Conservation (phyloP, 2,888 invertebrate genomes). For the Macrophya annulata region DNA sequence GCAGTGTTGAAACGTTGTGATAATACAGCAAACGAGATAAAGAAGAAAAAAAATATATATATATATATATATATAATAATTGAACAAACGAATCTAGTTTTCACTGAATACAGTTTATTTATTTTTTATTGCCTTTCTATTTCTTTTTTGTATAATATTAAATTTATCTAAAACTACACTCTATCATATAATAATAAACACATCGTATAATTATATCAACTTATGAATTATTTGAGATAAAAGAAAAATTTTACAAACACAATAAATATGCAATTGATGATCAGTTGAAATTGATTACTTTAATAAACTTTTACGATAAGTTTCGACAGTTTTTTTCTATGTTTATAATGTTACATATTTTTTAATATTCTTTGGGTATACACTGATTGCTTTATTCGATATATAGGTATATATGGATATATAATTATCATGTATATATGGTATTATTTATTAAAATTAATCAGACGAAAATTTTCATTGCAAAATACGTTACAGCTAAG, state of each 20-base stretch:
- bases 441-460: neutral
- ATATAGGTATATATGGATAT: too few species aligned
- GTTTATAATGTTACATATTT: too few species aligned
- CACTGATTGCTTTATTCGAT: neutral
- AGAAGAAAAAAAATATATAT: neutral
- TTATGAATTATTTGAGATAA: neutral
- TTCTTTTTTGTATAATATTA: neutral
- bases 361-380: neutral
- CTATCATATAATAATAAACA: neutral
- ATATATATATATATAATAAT: neutral
- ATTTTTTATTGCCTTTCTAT: neutral
- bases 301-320: too few species aligned
- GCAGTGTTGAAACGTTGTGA: neutral
- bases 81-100: neutral
- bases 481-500: neutral
- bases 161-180: constrained; percentile 29
- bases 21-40: neutral
- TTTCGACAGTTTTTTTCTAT: too few species aligned
- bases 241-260: neutral
- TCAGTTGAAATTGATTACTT: too few species aligned
- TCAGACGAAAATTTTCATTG: neutral
- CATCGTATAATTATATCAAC: neutral
- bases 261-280: neutral
- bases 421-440: too few species aligned
- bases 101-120: constrained; percentile 18